Conservation (phyloP, 2,113 vertebrate species). For the Macroglossus sobrinus region DNA sequence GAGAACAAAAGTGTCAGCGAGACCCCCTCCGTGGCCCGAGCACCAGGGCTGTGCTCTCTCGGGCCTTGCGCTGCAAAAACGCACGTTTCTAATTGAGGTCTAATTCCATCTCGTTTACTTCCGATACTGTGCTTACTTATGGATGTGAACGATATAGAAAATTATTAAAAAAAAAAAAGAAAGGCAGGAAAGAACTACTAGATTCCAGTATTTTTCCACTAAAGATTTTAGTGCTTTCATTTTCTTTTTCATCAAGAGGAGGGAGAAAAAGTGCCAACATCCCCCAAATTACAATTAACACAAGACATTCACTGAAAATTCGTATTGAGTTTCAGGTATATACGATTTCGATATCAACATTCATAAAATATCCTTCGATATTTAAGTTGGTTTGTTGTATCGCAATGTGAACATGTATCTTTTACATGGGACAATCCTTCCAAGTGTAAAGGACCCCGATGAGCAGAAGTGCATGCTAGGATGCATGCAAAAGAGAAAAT, state of each 20-base stretch:
- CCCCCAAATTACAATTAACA: conserved; percentile 74
- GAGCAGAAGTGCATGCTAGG: conserved; percentile 61
- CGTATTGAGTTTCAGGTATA: conserved; percentile 64
- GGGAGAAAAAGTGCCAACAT: not conserved
- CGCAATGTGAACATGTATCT: conserved; percentile 64
- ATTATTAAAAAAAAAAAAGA: not conserved
- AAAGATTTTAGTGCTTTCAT: not conserved
- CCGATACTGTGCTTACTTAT: not conserved
- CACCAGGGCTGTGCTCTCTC: not conserved
- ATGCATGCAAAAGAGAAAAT: conserved; percentile 60
- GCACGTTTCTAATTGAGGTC: not conserved
- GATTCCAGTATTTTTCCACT: not conserved
- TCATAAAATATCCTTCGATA: conserved; percentile 67
- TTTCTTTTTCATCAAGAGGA: conserved; percentile 10
- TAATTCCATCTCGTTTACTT: not conserved
- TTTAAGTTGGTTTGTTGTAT: conserved; percentile 61
- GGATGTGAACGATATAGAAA: not conserved
- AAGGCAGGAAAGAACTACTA: conserved; percentile 7
- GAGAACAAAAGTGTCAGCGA: conserved; percentile 75
- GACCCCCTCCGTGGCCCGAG: not conserved
- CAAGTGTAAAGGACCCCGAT: conserved; percentile 54
- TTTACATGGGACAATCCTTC: conserved; percentile 64
- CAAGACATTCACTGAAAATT: conserved; percentile 64
- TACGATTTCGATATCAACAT: conserved; percentile 67
- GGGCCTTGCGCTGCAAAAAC: not conserved